Conservation (phyloP, 2,888 invertebrate species). For the Toxonevra muliebris region DNA sequence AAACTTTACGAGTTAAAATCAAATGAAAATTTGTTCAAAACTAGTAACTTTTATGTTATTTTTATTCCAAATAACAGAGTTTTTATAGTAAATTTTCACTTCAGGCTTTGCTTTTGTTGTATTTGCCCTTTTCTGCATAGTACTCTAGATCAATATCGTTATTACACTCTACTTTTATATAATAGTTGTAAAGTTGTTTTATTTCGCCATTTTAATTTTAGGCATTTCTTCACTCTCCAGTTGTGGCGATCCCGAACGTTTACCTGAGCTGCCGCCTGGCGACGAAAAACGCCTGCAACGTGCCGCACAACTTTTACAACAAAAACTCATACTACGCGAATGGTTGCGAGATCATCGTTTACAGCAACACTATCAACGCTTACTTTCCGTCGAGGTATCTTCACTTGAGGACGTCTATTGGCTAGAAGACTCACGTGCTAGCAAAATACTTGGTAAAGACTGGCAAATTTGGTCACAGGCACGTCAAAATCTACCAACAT, state of each 20-base stretch:
- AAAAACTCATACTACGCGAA: constrained; percentile 83
- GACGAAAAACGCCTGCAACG: constrained; percentile 85
- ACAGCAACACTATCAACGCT: constrained; percentile 77
- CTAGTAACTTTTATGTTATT: not conserved
- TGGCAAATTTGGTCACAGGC: constrained; percentile 82
- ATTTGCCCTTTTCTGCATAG: too few relatives aligned
- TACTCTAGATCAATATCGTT: too few relatives aligned
- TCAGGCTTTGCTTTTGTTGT: too few relatives aligned
- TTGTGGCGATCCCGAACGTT: constrained; percentile 77
- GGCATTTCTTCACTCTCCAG: constrained; percentile 86
- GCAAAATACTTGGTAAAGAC: constrained; percentile 81
- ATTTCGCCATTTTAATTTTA: constrained; percentile 57
- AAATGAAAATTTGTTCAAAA: not conserved
- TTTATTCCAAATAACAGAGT: too few relatives aligned
- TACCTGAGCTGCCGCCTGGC: constrained; percentile 83
- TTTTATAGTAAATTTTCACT: too few relatives aligned
- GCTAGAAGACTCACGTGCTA: constrained; percentile 84
- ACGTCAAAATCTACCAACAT: constrained; percentile 82
- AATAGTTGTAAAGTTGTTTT: too few relatives aligned
- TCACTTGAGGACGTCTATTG: constrained; percentile 91
- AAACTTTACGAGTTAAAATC: too few relatives aligned
- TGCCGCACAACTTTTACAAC: constrained; percentile 83
- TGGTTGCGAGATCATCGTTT: constrained; percentile 82
- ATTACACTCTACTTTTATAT: too few relatives aligned
- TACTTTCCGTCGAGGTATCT: constrained; percentile 82